A percentile compares a stretch with the other conserved stretches of the same genome.
These are phyloP conservation scores for Lepus townsendii DNA, from an alignment of 2,797 vertebrate genomes.

Conservation along the genomic window DNA sequence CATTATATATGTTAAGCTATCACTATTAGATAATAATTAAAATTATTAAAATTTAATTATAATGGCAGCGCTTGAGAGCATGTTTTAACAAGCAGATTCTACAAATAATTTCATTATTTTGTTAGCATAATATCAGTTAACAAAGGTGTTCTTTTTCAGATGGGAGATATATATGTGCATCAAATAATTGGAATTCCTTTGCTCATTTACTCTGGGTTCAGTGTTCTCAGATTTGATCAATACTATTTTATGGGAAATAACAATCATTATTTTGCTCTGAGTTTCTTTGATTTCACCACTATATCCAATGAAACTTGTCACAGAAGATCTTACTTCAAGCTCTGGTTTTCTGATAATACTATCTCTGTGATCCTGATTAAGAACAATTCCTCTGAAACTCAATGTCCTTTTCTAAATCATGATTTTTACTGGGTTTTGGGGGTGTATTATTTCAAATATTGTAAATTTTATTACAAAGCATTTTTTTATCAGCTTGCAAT, in stretches of 20 bases:
- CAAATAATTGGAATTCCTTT: neutral
- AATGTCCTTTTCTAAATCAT: neutral
- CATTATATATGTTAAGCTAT: neutral
- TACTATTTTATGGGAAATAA: neutral
- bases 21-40: neutral
- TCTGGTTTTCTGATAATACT: neutral
- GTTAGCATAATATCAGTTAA: neutral
- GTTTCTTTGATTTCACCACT: slow-evolving; percentile 14
- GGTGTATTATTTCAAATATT: neutral
- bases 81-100: neutral
- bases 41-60: neutral
- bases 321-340: neutral
- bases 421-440: too few relatives aligned
- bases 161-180: neutral
- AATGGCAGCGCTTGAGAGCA: neutral
- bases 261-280: neutral
- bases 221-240: neutral
- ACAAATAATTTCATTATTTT: slow-evolving; percentile 15
- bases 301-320: neutral
- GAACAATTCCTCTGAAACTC: neutral
- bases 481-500: neutral
- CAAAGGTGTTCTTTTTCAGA: slow-evolving; percentile 4
- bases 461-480: neutral
- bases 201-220: neutral
- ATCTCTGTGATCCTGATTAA: neutral